phyloP scores from a whole-genome alignment of 1,140 invertebrate genomes.

The Lysiphlebus fabarum region DNA sequence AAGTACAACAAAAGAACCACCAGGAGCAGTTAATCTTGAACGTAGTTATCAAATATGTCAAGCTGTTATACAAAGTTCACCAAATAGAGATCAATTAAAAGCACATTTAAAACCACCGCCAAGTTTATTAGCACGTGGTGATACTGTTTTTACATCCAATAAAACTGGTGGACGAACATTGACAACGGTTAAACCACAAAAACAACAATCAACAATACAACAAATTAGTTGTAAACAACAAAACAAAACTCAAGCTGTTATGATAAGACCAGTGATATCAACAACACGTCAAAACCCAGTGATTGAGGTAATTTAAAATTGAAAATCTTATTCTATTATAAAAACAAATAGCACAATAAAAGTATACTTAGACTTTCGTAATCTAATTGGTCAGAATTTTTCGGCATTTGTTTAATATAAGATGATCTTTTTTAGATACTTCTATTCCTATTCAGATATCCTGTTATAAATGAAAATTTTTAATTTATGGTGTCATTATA shows the following conservation, averaged over 20 bases:
- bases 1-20: conserved; percentile 70
- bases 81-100: conserved; percentile 81
- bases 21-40: conserved; percentile 86
- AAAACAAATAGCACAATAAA: too few species aligned
- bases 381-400: too few species aligned
- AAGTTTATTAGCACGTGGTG: conserved; percentile 61
- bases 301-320: too few species aligned
- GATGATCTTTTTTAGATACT: too few species aligned
- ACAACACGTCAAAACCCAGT: too few species aligned
- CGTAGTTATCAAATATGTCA: conserved; percentile 95
- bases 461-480: too few species aligned
- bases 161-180: conserved; percentile 49
- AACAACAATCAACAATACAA: conserved; percentile 42
- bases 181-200: conserved; percentile 51
- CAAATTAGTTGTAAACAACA: conserved; percentile 40
- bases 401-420: too few species aligned
- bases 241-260: conserved; percentile 49
- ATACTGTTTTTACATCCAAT: conserved; percentile 47
- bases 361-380: too few species aligned
- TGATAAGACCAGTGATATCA: conserved; percentile 44
- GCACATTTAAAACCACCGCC: conserved; percentile 81
- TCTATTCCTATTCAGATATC: too few species aligned
- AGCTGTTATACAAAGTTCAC: conserved; percentile 86
- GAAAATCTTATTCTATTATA: too few species aligned
- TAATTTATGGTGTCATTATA: too few species aligned